A percentile compares a stretch with the other conserved stretches of the same genome.
These are phyloP conservation scores for Barnardius zonarius DNA, from an alignment of 2,113 vertebrate genomes.

Conservation along the genomic window DNA sequence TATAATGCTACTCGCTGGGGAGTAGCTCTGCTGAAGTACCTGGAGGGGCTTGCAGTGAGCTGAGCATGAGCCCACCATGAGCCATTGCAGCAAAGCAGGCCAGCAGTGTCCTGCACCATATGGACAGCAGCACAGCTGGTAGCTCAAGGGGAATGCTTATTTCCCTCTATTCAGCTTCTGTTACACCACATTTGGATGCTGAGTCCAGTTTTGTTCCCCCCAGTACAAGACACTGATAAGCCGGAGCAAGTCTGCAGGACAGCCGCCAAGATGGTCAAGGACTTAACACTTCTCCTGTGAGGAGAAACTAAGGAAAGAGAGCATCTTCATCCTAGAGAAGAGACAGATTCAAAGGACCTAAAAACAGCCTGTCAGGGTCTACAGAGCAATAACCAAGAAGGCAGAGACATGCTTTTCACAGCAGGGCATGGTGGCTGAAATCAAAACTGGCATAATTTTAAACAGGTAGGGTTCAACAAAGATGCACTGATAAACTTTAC, in stretches of 20 bases:
- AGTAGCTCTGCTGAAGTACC: not conserved
- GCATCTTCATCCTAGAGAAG: not conserved
- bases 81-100: not conserved
- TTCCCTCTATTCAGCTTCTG: not conserved
- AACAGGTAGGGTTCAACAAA: not conserved
- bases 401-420: not conserved
- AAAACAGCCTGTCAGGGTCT: not conserved
- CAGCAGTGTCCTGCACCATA: not conserved
- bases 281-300: not conserved
- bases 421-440: not conserved
- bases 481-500: not conserved
- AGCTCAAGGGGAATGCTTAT: not conserved
- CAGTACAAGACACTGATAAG: not conserved
- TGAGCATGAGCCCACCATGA: not conserved
- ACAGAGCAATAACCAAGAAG: not conserved
- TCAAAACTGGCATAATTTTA: not conserved
- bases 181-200: not conserved
- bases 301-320: not conserved
- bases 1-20: accelerated
- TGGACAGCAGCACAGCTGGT: not conserved
- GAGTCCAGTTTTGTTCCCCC: not conserved
- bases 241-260: not conserved
- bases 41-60: not conserved
- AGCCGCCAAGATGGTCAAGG: not conserved
- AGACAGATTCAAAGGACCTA: not conserved